Conservation (phyloP, 2,113 vertebrate species). For the Mormyrus iriodes region DNA sequence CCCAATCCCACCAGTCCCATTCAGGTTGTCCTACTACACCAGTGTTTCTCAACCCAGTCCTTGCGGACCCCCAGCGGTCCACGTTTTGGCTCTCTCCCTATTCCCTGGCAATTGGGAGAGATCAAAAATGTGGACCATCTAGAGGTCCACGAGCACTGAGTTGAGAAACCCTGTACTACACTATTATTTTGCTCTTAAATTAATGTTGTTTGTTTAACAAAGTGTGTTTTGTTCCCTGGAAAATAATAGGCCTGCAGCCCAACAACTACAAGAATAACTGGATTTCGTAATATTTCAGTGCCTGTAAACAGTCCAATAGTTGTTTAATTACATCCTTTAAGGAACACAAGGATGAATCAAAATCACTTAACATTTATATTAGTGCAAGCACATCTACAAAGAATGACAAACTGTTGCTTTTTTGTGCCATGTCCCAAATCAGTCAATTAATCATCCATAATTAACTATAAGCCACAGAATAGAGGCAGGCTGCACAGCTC, state of each 20-base stretch:
- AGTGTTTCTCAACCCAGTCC: too few relatives aligned
- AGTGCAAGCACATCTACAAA: background rate
- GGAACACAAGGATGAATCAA: background rate
- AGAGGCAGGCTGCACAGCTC: background rate
- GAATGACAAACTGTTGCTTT: background rate
- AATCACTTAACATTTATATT: background rate
- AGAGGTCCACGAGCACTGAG: too few relatives aligned
- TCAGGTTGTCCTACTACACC: background rate
- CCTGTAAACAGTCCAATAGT: background rate
- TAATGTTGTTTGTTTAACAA: background rate
- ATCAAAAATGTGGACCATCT: too few relatives aligned
- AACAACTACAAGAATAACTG: background rate
- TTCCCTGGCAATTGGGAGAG: too few relatives aligned
- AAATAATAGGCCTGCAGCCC: background rate
- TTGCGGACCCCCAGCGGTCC: too few relatives aligned
- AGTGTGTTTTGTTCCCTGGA: background rate
- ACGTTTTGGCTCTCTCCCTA: too few relatives aligned
- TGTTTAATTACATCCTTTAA: background rate
- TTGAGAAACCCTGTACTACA: too few relatives aligned
- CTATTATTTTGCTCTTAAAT: background rate
- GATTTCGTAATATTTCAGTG: background rate
- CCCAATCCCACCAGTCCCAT: background rate
- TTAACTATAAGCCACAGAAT: background rate
- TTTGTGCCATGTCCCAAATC: background rate
- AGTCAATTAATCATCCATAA: background rate